Evolutionary conservation across 2,797 vertebrate genomes (phyloP), one percentile per base, ranked within the genome.

Genomic region (Sparus aurata): DNA sequence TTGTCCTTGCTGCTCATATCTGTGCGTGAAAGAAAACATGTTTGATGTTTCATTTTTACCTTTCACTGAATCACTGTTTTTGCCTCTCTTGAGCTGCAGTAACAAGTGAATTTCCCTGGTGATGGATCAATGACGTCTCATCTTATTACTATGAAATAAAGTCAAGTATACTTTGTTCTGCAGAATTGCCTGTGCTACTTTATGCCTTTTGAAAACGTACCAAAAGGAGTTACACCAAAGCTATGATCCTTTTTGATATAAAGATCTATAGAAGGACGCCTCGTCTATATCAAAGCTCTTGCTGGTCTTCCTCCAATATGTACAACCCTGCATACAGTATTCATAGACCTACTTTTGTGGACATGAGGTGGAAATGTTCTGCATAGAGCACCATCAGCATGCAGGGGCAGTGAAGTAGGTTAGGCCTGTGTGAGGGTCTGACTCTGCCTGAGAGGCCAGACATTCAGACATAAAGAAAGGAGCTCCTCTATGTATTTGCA

Each of bases 381-480:
- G 57, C 61, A 70, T 54, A 20, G 47, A 73, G 66, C 79, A 80
- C 7, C 70, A 68, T 67, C 68, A 77, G 59, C 38, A 74, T 75
- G 53, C 53, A 75, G 76, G 75, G 61, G 7, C n/a, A 69, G 73
- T 61, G 79, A 86, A 84, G 84, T 79, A 67, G 82, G 82, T 86
- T 80, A 73, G 85, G 69, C 72, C 84, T 73, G 65, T 59, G 75
- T 59, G 73, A 59, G 43, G n/a, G 71, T 55, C 27, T 58, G 45
- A 59, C 65, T 62, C 57, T 68, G 82, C 73, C 69, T 68, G 34
- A 11, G 3, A 82, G 79, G 74, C 49, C 49, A 74, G 43, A 66
- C 69, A 12, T 23, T 57, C 76, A 83, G 57, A 84, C 73, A 76
- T 65, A 76, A 77, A 73, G 63, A 11, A 49, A 9, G 15, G 6